Base-by-base conservation (phyloP, 64 coral and sea anemone species). In the Actinia equina region DNA sequence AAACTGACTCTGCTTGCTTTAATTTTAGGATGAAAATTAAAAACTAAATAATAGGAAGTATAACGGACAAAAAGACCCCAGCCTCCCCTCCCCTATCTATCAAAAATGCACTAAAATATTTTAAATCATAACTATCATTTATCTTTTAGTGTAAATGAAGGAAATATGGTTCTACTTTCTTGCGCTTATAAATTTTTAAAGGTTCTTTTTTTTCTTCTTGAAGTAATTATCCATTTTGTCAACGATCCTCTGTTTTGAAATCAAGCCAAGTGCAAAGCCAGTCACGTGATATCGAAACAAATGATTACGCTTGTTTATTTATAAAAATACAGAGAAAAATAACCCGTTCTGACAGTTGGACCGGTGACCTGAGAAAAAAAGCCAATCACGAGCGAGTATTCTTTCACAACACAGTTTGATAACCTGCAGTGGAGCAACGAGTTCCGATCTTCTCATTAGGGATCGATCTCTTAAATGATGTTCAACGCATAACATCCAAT, bases 251-350 rank as follows among this genome's bases (percentile, higher is more conserved):
- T 65, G 62, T 65, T 65, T 74, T 74, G 69, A 41, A 74, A 30
- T 74, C 7, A 41, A 74, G 69, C 69, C 69, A 74, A 74, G 69
- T 74, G 69, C 69, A 74, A 1, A 30, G n/a, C 3, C 10, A 74
- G 26, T 30, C n/a, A 74, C 69, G 26, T 74, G 69, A 13, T 74
- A 15, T 5, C 10, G 69, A 74, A 74, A 74, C 0, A 74, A 74
- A 37, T 42, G n/a, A 74, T 74, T 74, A 74, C 26, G 69, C 41
- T 74, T 74, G 69, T 9, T 74, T 74, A 74, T 74, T 71, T 74
- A 74, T 74, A 74, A 41, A 30, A 0, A 74, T 74, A 41, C 69
- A 74, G 11, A 42, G 26, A 74, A 37, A 71, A 71, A 74, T 12
- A 74, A 5, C 55, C 15, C 11, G 26, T 74, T 74, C 20, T 74